phyloP scores from a whole-genome alignment of 2,113 vertebrate genomes.

The Sphyrna mokarran region DNA sequence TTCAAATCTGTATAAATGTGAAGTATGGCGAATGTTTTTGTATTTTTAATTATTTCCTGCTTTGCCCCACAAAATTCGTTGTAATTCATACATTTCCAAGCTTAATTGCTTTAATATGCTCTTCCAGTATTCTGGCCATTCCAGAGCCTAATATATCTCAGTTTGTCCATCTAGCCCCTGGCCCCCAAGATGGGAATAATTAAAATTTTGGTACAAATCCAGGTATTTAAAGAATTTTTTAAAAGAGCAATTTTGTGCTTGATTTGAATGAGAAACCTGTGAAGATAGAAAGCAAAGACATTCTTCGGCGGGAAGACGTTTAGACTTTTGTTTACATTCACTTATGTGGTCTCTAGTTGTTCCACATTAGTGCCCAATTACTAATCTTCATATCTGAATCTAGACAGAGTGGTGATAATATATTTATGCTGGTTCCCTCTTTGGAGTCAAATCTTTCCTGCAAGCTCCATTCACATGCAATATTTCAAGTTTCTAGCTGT shows the following conservation, averaged over 20 bases:
- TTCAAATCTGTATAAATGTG: not conserved
- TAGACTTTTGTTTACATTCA: not conserved
- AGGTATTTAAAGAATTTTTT: not conserved
- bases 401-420: not conserved
- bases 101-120: slow-evolving; percentile 4
- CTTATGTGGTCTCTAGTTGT: not conserved
- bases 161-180: not conserved
- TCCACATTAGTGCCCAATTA: not conserved
- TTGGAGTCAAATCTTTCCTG: not conserved
- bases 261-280: not conserved
- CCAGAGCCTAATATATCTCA: not conserved
- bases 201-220: not conserved
- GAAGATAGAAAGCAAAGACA: not conserved
- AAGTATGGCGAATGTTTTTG: not conserved
- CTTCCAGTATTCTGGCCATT: not conserved
- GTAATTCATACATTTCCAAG: not conserved
- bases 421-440: not conserved
- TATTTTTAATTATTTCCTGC: not conserved
- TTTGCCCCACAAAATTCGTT: not conserved
- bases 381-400: not conserved
- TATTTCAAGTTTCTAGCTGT: too few species aligned
- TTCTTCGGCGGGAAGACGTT: not conserved
- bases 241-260: not conserved
- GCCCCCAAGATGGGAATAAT: not conserved
- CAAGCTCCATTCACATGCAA: not conserved